A percentile compares a stretch with the other conserved stretches of the same genome.
Evolutionary conservation across 2,113 vertebrate genomes (phyloP).

Genomic region (Otocyon megalotis): DNA sequence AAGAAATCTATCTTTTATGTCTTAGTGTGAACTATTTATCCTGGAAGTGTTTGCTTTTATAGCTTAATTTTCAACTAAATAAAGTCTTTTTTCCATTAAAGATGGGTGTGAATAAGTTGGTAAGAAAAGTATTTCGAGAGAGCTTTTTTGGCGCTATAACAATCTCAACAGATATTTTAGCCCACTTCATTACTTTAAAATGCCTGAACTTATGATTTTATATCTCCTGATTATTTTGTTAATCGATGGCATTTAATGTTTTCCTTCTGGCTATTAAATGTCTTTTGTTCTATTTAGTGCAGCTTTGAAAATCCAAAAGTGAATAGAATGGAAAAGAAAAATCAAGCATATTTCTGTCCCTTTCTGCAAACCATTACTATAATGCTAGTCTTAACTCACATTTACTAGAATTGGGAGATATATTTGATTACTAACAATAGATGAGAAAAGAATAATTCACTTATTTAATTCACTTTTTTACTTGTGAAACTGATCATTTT

Average conservation of each 20-base stretch:
- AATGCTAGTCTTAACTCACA: background rate
- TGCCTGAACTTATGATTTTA: background rate
- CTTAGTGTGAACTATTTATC: slow-evolving; percentile 17
- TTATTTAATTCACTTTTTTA: slow-evolving; percentile 11
- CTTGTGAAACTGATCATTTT: background rate
- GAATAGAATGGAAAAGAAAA: slow-evolving; percentile 32
- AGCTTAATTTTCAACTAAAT: slow-evolving; percentile 56
- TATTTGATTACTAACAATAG: background rate
- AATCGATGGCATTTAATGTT: background rate
- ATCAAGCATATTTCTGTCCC: background rate
- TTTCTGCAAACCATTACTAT: background rate
- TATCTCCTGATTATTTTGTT: background rate
- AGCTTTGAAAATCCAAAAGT: slow-evolving; percentile 33
- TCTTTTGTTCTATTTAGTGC: background rate
- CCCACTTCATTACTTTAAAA: background rate
- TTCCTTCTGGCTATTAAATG: background rate
- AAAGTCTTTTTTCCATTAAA: background rate
- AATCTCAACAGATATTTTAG: background rate
- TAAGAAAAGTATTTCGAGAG: background rate
- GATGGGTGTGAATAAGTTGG: background rate
- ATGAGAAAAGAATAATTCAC: background rate
- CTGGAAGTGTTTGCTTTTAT: slow-evolving; percentile 19
- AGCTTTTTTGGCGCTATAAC: background rate
- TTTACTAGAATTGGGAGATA: background rate
- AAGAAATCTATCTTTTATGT: slow-evolving; percentile 14